phyloP scores from a whole-genome alignment of 2,888 invertebrate species.

The Synanthedon andrenaeformis region DNA sequence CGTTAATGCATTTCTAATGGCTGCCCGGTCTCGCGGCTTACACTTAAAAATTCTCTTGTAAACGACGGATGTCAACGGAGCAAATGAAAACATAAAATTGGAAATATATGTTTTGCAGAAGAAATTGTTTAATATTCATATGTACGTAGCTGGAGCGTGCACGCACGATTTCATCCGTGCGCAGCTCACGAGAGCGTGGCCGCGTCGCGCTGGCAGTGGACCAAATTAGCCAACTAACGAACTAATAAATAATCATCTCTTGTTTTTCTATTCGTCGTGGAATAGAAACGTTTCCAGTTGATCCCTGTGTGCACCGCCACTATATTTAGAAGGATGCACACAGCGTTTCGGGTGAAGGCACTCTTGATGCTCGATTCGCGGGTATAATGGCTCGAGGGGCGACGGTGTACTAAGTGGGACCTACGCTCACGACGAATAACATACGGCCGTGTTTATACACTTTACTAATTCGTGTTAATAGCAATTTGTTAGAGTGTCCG shows the following conservation, averaged over 20 bases:
- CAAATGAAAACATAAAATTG: background rate
- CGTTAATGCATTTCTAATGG: conserved; percentile 68
- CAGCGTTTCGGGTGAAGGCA: conserved; percentile 67
- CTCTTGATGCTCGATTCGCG: conserved; percentile 61
- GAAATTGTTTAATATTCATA: conserved; percentile 23
- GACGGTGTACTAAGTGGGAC: conserved; percentile 34
- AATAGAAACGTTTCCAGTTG: conserved; percentile 62
- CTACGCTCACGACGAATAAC: conserved; percentile 29
- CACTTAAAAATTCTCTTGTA: too few species aligned
- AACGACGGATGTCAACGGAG: too few species aligned
- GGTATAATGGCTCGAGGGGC: conserved; percentile 12
- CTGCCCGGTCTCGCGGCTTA: conserved; percentile 41
- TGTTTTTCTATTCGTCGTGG: conserved; percentile 65
- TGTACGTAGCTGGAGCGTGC: conserved; percentile 20
- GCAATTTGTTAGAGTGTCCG: conserved; percentile 56
- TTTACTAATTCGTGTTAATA: conserved; percentile 55
- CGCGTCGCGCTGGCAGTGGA: conserved; percentile 55
- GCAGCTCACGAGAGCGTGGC: conserved; percentile 64
- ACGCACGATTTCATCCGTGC: conserved; percentile 59
- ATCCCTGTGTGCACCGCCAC: conserved; percentile 41
- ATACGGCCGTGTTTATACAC: conserved; percentile 45
- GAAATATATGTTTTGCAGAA: conserved; percentile 11
- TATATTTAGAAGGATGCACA: conserved; percentile 62
- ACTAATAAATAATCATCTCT: conserved; percentile 71
- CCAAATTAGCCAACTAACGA: conserved; percentile 69